Evolutionary conservation across 1,140 invertebrate genomes (phyloP).

Genomic region (Heterodera schachtii): DNA sequence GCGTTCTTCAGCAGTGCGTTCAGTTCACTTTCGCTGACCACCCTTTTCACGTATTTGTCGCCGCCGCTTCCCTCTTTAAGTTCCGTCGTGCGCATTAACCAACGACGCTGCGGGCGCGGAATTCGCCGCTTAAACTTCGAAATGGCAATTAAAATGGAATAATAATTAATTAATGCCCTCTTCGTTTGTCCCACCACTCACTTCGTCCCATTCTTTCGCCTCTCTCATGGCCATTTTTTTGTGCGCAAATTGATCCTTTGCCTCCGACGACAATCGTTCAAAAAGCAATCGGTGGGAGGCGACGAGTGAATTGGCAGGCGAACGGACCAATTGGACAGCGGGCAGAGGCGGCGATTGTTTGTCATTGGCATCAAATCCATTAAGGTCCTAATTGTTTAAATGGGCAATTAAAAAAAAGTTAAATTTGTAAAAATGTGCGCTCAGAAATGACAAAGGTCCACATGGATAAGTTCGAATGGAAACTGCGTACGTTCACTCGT

Average conservation of each 20-base stretch:
- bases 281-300: background rate
- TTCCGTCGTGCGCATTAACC: background rate
- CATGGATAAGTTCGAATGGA: background rate
- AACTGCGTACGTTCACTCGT: background rate
- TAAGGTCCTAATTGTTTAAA: background rate
- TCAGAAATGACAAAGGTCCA: slow-evolving; percentile 3
- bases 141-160: background rate
- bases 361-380: background rate
- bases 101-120: slow-evolving; percentile 16
- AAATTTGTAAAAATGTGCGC: background rate
- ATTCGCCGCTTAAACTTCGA: background rate
- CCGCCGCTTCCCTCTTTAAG: background rate
- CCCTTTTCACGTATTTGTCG: slow-evolving; percentile 1
- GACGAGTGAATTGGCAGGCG: too few relatives aligned
- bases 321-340: background rate
- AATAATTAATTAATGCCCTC: background rate
- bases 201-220: background rate
- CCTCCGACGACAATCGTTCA: background rate
- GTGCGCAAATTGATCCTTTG: background rate
- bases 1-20: slow-evolving; percentile 30
- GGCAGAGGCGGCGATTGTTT: background rate
- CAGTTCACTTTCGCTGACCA: slow-evolving; percentile 31
- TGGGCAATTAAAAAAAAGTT: background rate
- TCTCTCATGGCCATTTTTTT: background rate
- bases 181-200: background rate